Conservation (phyloP, 2,888 invertebrate genomes). For the Lycophotia porphyrea region DNA sequence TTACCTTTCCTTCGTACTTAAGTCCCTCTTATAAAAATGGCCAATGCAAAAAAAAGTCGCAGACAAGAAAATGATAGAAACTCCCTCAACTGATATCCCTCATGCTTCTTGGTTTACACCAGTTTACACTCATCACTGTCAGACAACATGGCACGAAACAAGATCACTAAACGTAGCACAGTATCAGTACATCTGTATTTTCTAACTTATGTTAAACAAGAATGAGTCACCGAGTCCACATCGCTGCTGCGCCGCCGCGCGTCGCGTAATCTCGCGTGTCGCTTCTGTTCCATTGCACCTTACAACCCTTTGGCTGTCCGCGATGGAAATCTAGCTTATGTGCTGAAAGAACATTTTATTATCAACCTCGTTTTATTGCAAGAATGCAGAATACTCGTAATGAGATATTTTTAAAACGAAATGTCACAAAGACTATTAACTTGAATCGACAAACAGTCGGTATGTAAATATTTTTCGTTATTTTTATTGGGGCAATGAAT, state of each 20-base stretch:
- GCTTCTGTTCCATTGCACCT: constrained; percentile 23
- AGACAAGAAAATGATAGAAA: background rate
- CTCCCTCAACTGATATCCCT: background rate
- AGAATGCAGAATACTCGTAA: constrained; percentile 32
- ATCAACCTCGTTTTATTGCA: constrained; percentile 17
- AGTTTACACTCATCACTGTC: constrained; percentile 3
- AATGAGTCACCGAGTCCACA: constrained; percentile 27
- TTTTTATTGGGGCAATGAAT: constrained; percentile 4
- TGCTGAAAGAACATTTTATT: constrained; percentile 41
- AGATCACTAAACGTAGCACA: constrained; percentile 15
- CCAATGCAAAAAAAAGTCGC: background rate
- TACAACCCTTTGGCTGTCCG: constrained; percentile 32
- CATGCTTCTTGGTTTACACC: background rate
- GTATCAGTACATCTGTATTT: constrained; percentile 14
- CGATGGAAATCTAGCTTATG: constrained; percentile 47
- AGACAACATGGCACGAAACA: constrained; percentile 23
- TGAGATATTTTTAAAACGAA: constrained; percentile 12
- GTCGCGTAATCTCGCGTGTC: constrained; percentile 32
- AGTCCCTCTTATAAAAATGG: background rate
- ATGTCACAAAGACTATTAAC: background rate
- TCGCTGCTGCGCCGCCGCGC: background rate
- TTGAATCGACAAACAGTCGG: background rate
- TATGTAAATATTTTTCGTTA: background rate
- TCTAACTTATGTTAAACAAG: constrained; percentile 39
- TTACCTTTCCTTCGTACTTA: background rate